Evolutionary conservation across 1,140 invertebrate species (phyloP).

Genomic region (Gonioctena quinquepunctata): DNA sequence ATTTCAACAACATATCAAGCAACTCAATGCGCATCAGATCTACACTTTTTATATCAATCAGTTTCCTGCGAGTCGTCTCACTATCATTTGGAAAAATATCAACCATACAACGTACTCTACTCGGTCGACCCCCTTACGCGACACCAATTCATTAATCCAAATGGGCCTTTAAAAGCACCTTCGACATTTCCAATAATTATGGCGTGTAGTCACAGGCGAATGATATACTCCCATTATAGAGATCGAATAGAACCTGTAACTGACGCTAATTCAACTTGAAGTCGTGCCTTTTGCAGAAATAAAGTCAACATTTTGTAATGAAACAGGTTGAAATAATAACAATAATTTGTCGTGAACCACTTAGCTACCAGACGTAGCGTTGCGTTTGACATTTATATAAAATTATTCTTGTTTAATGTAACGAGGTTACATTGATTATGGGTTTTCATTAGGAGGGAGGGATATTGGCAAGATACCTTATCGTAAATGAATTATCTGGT

Average conservation of each 20-base stretch:
- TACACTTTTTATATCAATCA: too few species aligned
- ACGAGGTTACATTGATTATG: conserved; percentile 14
- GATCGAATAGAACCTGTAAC: neutral
- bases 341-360: conserved; percentile 16
- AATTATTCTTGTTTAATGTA: conserved; percentile 8
- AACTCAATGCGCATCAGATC: too few species aligned
- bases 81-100: too few species aligned
- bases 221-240: conserved; percentile 2
- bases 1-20: too few species aligned
- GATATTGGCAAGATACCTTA: too few species aligned
- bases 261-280: neutral
- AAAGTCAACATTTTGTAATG: conserved; percentile 11
- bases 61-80: too few species aligned
- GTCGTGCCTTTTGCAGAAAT: conserved; percentile 1
- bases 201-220: neutral
- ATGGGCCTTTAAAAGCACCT: neutral
- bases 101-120: too few species aligned
- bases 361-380: conserved; percentile 1
- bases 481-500: too few species aligned
- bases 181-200: neutral
- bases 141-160: neutral
- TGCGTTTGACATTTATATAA: conserved; percentile 15
- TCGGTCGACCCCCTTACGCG: too few species aligned
- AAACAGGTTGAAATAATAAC: conserved; percentile 12
- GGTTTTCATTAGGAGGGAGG: neutral